phyloP scores from a whole-genome alignment of 2,888 invertebrate genomes.

The Aethes cnicana region DNA sequence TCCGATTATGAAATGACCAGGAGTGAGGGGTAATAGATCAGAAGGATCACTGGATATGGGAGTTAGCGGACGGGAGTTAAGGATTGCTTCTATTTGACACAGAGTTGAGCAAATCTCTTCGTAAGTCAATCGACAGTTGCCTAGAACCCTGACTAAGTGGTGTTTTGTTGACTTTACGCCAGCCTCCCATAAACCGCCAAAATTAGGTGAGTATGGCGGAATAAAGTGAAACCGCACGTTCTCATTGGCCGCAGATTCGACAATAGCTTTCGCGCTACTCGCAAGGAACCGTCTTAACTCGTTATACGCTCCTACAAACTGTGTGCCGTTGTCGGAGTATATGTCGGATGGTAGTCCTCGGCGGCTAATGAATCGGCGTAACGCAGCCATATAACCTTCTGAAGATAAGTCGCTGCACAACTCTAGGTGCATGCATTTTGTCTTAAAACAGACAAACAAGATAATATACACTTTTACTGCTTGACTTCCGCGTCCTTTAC shows the following conservation, averaged over 20 bases:
- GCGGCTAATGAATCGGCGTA: constrained; percentile 1
- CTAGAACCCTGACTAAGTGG: constrained; percentile 24
- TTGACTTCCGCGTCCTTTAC: background rate
- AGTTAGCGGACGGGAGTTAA: constrained; percentile 33
- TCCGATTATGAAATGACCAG: constrained; percentile 25
- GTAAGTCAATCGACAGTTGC: background rate
- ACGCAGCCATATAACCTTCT: background rate
- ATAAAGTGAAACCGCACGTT: constrained; percentile 37
- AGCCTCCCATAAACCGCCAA: constrained; percentile 37
- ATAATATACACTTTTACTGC: constrained; percentile 25
- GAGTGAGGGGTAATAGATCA: constrained; percentile 21
- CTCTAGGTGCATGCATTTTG: constrained; percentile 39
- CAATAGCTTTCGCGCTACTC: background rate
- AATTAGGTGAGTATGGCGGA: constrained; percentile 39
- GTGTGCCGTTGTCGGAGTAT: background rate
- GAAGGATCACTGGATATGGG: constrained; percentile 26
- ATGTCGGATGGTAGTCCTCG: background rate
- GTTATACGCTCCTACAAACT: background rate
- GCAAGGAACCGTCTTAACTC: background rate
- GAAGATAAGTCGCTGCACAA: constrained; percentile 12
- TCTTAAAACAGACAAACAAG: constrained; percentile 36
- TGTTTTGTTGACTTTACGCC: constrained; percentile 34
- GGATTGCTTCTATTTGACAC: constrained; percentile 5
- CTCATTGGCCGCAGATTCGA: background rate
- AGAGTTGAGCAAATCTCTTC: background rate